Conservation (phyloP, 2,797 vertebrate genomes). For the Tokudaia tokunoshimensis region DNA sequence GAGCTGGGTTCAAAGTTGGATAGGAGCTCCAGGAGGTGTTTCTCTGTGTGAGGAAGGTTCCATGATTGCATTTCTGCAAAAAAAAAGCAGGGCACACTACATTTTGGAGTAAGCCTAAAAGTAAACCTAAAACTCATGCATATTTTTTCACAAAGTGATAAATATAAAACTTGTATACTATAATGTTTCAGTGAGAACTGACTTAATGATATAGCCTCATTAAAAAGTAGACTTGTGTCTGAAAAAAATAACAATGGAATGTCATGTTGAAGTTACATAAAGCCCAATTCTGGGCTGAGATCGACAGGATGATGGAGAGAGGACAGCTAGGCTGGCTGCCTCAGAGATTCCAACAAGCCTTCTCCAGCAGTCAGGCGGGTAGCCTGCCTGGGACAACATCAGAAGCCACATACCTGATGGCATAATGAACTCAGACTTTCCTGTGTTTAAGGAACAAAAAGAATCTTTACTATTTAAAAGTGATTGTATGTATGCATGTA, state of each 20-base stretch:
- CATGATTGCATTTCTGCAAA: neutral
- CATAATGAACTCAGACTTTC: neutral
- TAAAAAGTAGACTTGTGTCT: neutral
- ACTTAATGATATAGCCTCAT: slow-evolving; percentile 46
- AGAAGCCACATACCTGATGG: neutral
- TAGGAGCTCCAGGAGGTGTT: neutral
- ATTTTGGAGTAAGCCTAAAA: neutral
- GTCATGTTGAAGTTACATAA: neutral
- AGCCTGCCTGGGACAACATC: neutral
- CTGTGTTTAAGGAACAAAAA: neutral
- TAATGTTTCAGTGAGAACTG: neutral
- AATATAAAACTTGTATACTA: neutral
- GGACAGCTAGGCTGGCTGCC: too few species aligned
- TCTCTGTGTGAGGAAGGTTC: neutral
- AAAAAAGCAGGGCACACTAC: neutral
- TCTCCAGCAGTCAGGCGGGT: neutral
- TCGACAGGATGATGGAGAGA: neutral
- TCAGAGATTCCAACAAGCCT: neutral
- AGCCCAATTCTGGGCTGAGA: neutral
- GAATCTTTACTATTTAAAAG: too few species aligned
- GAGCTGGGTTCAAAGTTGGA: neutral
- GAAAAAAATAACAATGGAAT: neutral
- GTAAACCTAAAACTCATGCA: neutral
- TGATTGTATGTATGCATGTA: neutral
- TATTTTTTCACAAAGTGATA: neutral